Percentiles rank a stretch among this genome's conserved stretches.
phyloP scores from a whole-genome alignment of 2,113 vertebrate genomes.

The Onychorhynchus coronatus region DNA sequence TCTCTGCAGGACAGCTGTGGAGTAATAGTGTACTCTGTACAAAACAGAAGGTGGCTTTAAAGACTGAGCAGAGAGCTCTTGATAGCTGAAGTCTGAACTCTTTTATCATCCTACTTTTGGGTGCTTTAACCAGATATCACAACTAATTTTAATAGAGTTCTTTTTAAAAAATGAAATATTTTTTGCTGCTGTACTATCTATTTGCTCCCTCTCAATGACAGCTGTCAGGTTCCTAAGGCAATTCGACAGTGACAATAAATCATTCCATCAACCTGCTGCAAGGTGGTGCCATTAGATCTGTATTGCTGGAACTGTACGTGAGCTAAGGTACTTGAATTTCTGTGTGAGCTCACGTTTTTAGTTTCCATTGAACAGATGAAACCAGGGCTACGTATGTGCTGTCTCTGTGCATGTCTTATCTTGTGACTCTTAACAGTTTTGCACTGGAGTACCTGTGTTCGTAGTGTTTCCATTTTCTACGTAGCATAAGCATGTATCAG shows the following conservation, averaged over 20 bases:
- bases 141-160: background rate
- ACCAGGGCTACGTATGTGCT: accelerated
- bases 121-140: background rate
- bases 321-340: background rate
- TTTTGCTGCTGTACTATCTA: background rate
- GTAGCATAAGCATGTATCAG: background rate
- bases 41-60: background rate
- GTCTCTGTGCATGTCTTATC: background rate
- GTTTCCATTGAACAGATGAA: background rate
- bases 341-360: background rate
- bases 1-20: background rate
- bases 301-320: background rate
- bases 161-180: background rate
- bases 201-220: background rate
- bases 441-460: background rate
- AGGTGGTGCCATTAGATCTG: background rate
- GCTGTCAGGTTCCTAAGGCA: background rate
- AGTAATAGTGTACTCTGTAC: background rate
- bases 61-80: background rate
- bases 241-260: background rate
- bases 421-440: background rate
- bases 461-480: background rate
- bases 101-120: background rate
- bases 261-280: background rate
- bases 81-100: background rate